Conservation (phyloP, 2,113 vertebrate species). For the Lasiurus cinereus region DNA sequence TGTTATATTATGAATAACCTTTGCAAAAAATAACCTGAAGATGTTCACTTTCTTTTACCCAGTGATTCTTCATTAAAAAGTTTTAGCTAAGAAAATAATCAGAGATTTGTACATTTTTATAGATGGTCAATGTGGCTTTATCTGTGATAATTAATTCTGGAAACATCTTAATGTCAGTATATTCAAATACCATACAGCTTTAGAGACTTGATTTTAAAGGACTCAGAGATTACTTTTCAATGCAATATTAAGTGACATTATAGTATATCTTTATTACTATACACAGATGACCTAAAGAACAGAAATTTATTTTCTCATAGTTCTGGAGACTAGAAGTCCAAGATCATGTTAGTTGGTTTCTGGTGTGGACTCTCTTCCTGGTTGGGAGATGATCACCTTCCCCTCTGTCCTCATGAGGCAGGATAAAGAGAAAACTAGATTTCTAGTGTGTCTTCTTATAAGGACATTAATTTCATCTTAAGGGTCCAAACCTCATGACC, state of each 20-base stretch:
- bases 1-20: neutral
- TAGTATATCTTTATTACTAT: neutral
- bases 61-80: neutral
- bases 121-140: neutral
- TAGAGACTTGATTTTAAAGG: neutral
- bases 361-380: too few species aligned
- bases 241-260: neutral
- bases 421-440: too few species aligned
- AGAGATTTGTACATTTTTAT: conserved; percentile 5
- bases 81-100: neutral
- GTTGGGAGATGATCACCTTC: too few species aligned
- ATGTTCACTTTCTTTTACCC: neutral
- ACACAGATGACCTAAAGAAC: too few species aligned
- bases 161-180: conserved; percentile 30
- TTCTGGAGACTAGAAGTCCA: too few species aligned
- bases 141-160: conserved; percentile 31
- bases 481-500: neutral
- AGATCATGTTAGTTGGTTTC: too few species aligned
- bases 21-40: neutral
- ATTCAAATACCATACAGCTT: neutral
- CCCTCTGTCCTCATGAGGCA: too few species aligned
- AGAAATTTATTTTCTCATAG: too few species aligned
- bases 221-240: neutral
- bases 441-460: neutral
- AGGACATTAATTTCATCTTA: neutral